Evolutionary conservation across 2,113 vertebrate species (phyloP), one percentile per base, ranked within the genome.

Genomic region (Lophochroa leadbeateri): DNA sequence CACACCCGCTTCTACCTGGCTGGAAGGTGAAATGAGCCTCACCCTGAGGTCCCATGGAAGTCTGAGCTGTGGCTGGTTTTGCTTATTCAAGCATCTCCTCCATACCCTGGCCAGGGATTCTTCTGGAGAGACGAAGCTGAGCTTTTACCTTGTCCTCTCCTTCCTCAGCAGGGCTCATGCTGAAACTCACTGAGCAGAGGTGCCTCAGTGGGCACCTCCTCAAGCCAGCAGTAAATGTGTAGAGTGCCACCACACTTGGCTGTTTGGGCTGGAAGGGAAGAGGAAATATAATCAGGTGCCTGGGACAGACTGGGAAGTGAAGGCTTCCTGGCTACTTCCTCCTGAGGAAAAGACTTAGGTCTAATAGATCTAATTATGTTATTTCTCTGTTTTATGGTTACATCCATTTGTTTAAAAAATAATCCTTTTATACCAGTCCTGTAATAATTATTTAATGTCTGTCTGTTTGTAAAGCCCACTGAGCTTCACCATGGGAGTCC

Each of bases 351-450:
- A 93, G 50, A 16, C 68, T 88, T 86, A 63, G 46, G 55, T 94
- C 88, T 92, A 69, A 92, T 83, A 93, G 85, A 61, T 88, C 52
- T 86, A 96, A 83, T 96, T 65, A 50, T 0, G 0, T 86, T 90
- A 88, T 86, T 93, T 88, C 71, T 91, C 60, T 92, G 29, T 17
- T 86, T 88, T 88, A 60, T 78, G 64, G 69, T 94, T 84, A 27
- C 35, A 78, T 41, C 55, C n/a, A 60, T 96, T 94, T 86, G 75
- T 96, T 93, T 81, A 33, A 90, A 92, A 93, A 88, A 68, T 86
- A 96, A 88, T 78, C 76, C 82, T 92, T 97, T 97, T 92, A 88
- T 95, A 90, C 60, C 53, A 43, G 76, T 70, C 50, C 82, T 92
- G n/a, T 90, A 94, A 90, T 88, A 85, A 91, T 93, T 92, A 90